Conservation (phyloP, 2,797 vertebrate species). For the Pangasius djambal region DNA sequence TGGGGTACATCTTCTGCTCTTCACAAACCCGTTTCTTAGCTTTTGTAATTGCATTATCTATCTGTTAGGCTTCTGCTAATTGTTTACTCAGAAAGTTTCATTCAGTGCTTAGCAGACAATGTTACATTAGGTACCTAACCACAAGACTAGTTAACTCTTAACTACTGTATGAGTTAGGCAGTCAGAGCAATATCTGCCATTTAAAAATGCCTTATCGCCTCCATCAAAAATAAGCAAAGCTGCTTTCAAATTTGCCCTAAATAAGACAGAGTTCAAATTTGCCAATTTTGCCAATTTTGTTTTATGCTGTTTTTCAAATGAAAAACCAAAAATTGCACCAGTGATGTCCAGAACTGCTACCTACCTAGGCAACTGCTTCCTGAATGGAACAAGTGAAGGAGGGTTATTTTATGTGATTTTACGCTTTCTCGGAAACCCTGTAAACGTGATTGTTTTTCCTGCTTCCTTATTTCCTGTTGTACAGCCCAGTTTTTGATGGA, state of each 20-base stretch:
- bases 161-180: neutral
- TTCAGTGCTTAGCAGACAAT: neutral
- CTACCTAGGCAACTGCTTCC: neutral
- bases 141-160: neutral
- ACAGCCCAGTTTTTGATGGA: slow-evolving; percentile 33
- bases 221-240: neutral
- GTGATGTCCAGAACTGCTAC: neutral
- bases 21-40: neutral
- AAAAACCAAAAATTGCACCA: neutral
- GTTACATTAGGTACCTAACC: neutral
- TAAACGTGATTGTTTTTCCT: neutral
- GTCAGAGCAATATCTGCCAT: neutral
- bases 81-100: neutral
- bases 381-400: neutral
- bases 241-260: neutral
- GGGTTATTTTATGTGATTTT: neutral
- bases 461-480: slow-evolving; percentile 15
- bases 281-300: neutral
- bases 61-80: neutral
- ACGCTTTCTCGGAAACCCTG: slow-evolving; percentile 19
- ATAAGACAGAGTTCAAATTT: neutral
- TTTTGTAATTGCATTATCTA: neutral
- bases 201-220: neutral
- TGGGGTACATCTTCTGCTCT: neutral
- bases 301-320: neutral